Percentiles rank a stretch among this genome's conserved stretches.
These are phyloP conservation scores for Ophthalmolycus amberensis DNA, from an alignment of 2,113 vertebrate genomes.

Conservation along the genomic window DNA sequence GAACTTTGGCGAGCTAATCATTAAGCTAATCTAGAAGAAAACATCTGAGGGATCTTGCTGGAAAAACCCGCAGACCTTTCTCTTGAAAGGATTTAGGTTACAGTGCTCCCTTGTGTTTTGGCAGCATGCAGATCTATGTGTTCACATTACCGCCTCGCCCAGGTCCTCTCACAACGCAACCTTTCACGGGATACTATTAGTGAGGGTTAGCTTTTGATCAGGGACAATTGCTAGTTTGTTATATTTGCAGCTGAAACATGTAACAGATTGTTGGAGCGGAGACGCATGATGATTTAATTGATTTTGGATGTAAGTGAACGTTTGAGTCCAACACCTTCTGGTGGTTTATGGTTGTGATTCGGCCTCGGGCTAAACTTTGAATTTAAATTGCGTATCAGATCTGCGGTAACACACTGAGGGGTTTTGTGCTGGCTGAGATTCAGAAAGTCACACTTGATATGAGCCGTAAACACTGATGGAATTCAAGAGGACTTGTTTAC, in stretches of 20 bases:
- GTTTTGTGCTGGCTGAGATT: slow-evolving; percentile 34
- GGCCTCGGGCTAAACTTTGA: neutral
- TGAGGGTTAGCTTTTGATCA: slow-evolving; percentile 20
- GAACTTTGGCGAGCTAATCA: slow-evolving; percentile 33
- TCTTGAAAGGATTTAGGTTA: slow-evolving; percentile 33
- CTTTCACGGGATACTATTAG: slow-evolving; percentile 6
- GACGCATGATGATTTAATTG: neutral
- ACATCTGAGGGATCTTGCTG: slow-evolving; percentile 13
- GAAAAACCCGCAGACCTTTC: slow-evolving; percentile 24
- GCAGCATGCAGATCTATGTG: neutral
- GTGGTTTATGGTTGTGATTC: neutral
- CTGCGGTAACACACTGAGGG: slow-evolving; percentile 8
- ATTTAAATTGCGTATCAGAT: neutral
- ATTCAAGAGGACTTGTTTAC: slow-evolving; percentile 56
- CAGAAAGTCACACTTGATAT: slow-evolving; percentile 52
- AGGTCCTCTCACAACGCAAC: neutral
- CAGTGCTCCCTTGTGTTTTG: slow-evolving; percentile 16
- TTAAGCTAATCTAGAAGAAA: slow-evolving; percentile 53
- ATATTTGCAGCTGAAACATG: slow-evolving; percentile 14
- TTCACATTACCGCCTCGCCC: neutral
- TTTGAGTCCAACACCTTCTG: neutral
- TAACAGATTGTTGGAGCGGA: neutral
- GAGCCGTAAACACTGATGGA: slow-evolving; percentile 33
- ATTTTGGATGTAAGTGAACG: slow-evolving; percentile 19
- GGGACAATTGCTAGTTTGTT: neutral